Conservation (phyloP, 2,113 vertebrate genomes). For the Catharus minimus region DNA sequence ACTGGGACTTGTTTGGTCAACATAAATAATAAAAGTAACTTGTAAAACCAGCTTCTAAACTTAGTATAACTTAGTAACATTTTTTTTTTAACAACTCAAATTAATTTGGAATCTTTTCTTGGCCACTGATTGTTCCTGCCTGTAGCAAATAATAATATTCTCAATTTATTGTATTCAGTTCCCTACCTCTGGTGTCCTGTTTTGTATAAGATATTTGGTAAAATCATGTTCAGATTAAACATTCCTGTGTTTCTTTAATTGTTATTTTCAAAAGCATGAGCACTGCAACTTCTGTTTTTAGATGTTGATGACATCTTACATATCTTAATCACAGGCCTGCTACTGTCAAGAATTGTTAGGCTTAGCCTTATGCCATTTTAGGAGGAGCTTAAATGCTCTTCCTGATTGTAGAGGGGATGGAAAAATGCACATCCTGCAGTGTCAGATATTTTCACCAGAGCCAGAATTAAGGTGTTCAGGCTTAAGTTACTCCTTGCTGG, state of each 20-base stretch:
- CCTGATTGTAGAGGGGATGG: background rate
- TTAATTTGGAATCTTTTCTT: background rate
- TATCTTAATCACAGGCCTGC: background rate
- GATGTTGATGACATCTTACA: background rate
- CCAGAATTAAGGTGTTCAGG: background rate
- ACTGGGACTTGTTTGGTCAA: background rate
- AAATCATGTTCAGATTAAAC: background rate
- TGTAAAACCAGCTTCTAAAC: background rate
- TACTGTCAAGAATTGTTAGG: background rate
- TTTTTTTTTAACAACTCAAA: background rate
- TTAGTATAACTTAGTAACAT: background rate
- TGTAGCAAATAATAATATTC: background rate
- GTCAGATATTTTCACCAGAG: background rate
- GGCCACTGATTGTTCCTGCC: accelerated
- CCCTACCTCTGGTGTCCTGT: background rate
- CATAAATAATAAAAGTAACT: background rate
- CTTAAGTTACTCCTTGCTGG: conserved; percentile 16
- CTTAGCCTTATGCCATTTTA: background rate
- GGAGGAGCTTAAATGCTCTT: background rate
- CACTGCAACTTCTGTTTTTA: background rate
- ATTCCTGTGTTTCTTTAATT: background rate
- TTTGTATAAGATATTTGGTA: background rate
- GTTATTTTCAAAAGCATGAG: background rate
- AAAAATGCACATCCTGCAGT: background rate
- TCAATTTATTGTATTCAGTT: background rate